Conservation (phyloP, 2,113 vertebrate species). For the Caracal caracal region DNA sequence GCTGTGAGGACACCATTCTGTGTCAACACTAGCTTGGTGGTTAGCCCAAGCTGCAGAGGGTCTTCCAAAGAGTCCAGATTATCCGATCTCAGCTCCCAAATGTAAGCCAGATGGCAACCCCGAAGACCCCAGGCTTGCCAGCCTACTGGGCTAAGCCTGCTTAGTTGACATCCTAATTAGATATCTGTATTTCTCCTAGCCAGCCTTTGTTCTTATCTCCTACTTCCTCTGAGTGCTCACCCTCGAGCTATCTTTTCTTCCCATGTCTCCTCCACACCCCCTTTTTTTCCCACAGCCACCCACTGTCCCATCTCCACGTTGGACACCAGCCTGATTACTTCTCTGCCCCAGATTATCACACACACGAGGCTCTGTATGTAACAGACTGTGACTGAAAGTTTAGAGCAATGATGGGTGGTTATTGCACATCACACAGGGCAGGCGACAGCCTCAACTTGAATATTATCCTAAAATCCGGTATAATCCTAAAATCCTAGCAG, state of each 20-base stretch:
- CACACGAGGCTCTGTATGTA: background rate
- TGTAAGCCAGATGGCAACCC: background rate
- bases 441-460: background rate
- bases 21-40: fast-evolving
- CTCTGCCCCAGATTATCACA: background rate
- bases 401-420: background rate
- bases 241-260: background rate
- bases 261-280: background rate
- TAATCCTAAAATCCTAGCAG: background rate
- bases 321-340: background rate
- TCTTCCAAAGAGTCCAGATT: background rate
- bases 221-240: background rate
- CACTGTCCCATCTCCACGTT: background rate
- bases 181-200: background rate
- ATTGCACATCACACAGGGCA: background rate
- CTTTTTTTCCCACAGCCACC: background rate
- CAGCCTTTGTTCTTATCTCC: background rate
- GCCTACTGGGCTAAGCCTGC: too few species aligned
- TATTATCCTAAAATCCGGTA: background rate
- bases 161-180: background rate
- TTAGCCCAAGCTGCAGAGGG: background rate
- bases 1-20: background rate
- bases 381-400: background rate
- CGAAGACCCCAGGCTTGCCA: background rate
- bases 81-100: background rate